A percentile compares a stretch with the other conserved stretches of the same genome.
Conservation (phyloP, 2,797 vertebrate species). For the Gymnodraco acuticeps region DNA sequence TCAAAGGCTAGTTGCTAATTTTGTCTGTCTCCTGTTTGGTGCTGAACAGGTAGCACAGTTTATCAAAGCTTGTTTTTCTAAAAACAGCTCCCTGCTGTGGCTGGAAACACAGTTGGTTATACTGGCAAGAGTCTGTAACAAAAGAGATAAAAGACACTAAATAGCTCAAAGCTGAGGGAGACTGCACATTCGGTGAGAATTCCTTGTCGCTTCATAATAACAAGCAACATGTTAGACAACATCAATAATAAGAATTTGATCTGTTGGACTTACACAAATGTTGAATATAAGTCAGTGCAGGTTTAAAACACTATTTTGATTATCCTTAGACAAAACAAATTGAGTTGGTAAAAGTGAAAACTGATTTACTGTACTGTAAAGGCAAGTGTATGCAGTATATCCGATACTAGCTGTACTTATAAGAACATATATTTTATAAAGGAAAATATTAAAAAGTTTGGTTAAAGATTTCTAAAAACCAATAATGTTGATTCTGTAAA, state of each 20-base stretch:
- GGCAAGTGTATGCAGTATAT: not conserved
- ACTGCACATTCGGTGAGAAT: not conserved
- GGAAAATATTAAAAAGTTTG: slow-evolving; percentile 15
- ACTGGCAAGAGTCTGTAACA: not conserved
- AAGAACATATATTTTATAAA: slow-evolving; percentile 11
- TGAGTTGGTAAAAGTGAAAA: not conserved
- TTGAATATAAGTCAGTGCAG: not conserved
- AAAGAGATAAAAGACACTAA: not conserved
- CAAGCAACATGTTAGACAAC: not conserved
- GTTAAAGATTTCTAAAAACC: slow-evolving; percentile 22
- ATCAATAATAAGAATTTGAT: not conserved
- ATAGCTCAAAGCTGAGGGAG: not conserved
- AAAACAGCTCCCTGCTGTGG: not conserved
- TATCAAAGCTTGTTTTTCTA: not conserved
- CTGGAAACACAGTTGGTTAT: not conserved
- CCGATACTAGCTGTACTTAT: not conserved
- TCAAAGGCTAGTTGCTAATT: not conserved
- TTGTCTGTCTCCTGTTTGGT: not conserved
- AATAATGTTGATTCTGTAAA: slow-evolving; percentile 22
- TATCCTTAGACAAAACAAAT: slow-evolving; percentile 4
- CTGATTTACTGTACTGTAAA: slow-evolving; percentile 8
- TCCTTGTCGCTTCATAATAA: not conserved
- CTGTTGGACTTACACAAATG: not conserved
- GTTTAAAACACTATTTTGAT: slow-evolving; percentile 2
- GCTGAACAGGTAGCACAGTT: not conserved